Percentiles rank a stretch among this genome's conserved stretches.
phyloP scores from a whole-genome alignment of 1,140 invertebrate genomes.

The Hetaerina americana region DNA sequence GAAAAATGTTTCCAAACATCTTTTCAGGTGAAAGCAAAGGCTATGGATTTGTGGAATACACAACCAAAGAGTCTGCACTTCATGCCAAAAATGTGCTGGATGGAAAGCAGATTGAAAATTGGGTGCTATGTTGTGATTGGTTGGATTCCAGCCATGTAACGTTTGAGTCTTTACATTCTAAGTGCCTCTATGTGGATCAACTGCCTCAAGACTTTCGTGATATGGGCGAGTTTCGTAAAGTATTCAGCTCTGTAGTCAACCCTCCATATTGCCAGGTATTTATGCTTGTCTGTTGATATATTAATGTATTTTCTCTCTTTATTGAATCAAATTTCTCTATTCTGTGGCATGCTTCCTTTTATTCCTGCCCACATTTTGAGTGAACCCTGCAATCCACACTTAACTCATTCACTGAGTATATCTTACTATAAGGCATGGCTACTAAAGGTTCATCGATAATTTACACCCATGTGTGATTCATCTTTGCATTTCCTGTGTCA shows the following conservation, averaged over 20 bases:
- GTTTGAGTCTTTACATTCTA: conserved; percentile 38
- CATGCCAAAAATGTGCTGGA: conserved; percentile 36
- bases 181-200: conserved; percentile 38
- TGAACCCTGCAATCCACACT: too few species aligned
- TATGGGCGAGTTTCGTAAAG: conserved; percentile 37
- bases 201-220: conserved; percentile 39
- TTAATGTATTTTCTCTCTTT: background rate
- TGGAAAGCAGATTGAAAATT: conserved; percentile 28
- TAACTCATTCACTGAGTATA: too few species aligned
- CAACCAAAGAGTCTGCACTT: conserved; percentile 33
- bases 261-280: conserved; percentile 45
- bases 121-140: conserved; percentile 39
- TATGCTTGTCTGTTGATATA: too few species aligned
- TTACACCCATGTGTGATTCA: too few species aligned
- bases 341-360: background rate
- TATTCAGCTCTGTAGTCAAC: conserved; percentile 36
- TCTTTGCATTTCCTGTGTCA: too few species aligned
- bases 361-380: background rate
- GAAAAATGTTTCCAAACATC: too few species aligned
- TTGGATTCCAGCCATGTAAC: conserved; percentile 33
- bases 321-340: background rate
- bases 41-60: conserved; percentile 46
- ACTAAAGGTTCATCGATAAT: too few species aligned
- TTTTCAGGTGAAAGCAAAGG: conserved; percentile 38
- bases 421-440: too few species aligned